Conservation (phyloP, 2,113 vertebrate genomes). For the Sinocyclocheilus grahami region DNA sequence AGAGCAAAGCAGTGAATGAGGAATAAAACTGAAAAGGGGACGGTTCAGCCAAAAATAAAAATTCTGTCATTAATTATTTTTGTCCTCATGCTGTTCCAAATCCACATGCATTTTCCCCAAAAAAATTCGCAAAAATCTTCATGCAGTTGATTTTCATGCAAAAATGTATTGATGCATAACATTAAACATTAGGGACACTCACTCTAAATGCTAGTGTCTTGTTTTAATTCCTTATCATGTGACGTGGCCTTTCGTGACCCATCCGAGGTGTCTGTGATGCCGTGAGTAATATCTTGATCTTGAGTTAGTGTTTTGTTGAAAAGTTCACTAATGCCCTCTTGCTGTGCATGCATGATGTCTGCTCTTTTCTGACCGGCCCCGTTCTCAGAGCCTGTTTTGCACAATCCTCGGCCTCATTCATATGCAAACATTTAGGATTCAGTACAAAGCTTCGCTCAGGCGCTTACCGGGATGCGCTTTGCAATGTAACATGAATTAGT, state of each 20-base stretch:
- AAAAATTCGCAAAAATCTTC: background rate
- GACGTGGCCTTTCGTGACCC: constrained; percentile 21
- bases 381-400: constrained; percentile 11
- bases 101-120: too few relatives aligned
- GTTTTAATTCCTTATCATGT: background rate
- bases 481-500: background rate
- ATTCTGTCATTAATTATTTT: background rate
- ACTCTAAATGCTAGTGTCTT: background rate
- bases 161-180: background rate
- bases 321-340: constrained; percentile 41
- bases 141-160: background rate
- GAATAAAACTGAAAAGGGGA: background rate
- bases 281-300: constrained; percentile 23
- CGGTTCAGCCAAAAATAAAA: background rate
- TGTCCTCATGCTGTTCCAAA: too few relatives aligned
- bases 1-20: background rate
- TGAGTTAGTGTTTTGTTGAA: constrained; percentile 35
- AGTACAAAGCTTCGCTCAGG: background rate
- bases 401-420: constrained; percentile 31
- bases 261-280: constrained; percentile 22
- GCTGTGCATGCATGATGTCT: constrained; percentile 22
- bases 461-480: background rate
- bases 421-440: constrained; percentile 41
- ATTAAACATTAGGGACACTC: too few relatives aligned
- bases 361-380: constrained; percentile 7